Evolutionary conservation across 2,113 vertebrate species (phyloP).

Genomic region (Microcebus jonahi): DNA sequence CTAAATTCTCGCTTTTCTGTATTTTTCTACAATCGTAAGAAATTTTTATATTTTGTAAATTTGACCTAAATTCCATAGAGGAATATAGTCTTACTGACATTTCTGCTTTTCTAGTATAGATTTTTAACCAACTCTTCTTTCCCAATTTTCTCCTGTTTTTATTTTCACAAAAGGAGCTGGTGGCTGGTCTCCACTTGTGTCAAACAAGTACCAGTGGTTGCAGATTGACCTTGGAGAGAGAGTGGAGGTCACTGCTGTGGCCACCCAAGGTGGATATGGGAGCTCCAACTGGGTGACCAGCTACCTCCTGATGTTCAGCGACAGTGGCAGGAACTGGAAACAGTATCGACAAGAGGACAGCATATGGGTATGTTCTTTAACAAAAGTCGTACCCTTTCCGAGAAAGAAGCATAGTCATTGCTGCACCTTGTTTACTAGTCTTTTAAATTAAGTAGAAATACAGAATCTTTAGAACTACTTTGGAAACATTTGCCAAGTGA

Average conservation of each 20-base stretch:
- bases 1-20: neutral
- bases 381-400: neutral
- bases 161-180: slow-evolving; percentile 90
- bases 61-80: neutral
- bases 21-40: neutral
- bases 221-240: slow-evolving; percentile 94
- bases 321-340: slow-evolving; percentile 95
- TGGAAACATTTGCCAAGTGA: neutral
- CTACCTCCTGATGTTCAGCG: slow-evolving; percentile 95
- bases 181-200: slow-evolving; percentile 94
- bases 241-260: slow-evolving; percentile 90
- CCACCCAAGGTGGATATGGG: slow-evolving; percentile 95
- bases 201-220: slow-evolving; percentile 94
- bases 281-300: slow-evolving; percentile 95
- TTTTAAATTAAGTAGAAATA: neutral
- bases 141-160: slow-evolving; percentile 8
- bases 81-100: neutral
- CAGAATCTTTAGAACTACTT: slow-evolving; percentile 13
- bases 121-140: slow-evolving; percentile 7
- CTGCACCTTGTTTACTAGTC: neutral
- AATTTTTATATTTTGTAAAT: neutral
- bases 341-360: slow-evolving; percentile 94
- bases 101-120: neutral
- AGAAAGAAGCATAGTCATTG: neutral
- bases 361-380: slow-evolving; percentile 89